Percentiles rank a stretch among this genome's conserved stretches.
Evolutionary conservation across 2,888 invertebrate species (phyloP).

Genomic region (Hetaerina titia): DNA sequence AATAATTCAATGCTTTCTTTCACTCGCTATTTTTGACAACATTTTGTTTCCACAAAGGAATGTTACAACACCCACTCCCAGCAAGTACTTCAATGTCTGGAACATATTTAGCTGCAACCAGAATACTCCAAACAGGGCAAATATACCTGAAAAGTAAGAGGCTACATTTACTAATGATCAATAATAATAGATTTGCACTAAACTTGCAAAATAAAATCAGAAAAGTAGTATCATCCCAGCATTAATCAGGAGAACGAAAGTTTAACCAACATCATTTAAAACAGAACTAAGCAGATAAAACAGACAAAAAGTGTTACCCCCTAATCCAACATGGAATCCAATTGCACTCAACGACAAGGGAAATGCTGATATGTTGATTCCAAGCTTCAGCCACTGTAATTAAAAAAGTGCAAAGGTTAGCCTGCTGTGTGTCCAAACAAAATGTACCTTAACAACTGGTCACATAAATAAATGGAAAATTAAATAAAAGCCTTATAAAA

Average conservation of each 20-base stretch:
- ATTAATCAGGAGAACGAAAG: constrained; percentile 52
- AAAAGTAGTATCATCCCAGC: background rate
- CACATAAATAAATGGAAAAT: background rate
- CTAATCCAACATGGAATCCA: constrained; percentile 93
- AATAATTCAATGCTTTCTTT: constrained; percentile 72
- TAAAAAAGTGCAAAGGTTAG: constrained; percentile 68
- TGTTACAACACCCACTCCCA: constrained; percentile 91
- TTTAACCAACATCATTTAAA: background rate
- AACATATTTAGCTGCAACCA: constrained; percentile 98
- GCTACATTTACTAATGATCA: background rate
- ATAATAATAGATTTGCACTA: background rate
- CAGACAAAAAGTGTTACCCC: constrained; percentile 79
- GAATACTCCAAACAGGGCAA: constrained; percentile 92
- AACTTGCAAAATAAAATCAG: background rate
- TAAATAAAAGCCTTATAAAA: background rate
- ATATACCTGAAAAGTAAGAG: constrained; percentile 83
- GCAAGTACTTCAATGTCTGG: constrained; percentile 92
- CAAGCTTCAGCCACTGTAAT: constrained; percentile 88
- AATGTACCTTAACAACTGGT: background rate
- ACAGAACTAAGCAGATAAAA: background rate
- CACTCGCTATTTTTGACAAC: constrained; percentile 87
- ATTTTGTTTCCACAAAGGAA: constrained; percentile 96
- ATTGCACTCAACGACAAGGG: constrained; percentile 88
- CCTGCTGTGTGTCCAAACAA: background rate
- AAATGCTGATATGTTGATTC: constrained; percentile 92